phyloP scores from a whole-genome alignment of 2,888 invertebrate species.

The Dorcus hopei region DNA sequence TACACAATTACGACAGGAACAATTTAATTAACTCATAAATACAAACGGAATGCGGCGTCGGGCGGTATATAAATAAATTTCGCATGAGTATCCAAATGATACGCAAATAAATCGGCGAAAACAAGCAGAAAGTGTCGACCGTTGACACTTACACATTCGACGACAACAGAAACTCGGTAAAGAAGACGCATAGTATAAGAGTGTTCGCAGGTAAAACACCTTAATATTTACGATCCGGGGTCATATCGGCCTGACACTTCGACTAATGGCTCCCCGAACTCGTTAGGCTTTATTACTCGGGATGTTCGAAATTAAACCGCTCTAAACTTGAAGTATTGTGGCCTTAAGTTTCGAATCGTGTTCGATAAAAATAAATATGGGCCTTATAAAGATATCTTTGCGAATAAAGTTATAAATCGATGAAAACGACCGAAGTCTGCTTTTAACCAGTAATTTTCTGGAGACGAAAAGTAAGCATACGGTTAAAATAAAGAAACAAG shows the following conservation, averaged over 20 bases:
- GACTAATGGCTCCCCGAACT: slow-evolving; percentile 26
- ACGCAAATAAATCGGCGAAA: slow-evolving; percentile 38
- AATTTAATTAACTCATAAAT: too few relatives aligned
- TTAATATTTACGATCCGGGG: slow-evolving; percentile 34
- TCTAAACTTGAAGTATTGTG: background rate
- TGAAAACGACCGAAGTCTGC: too few relatives aligned
- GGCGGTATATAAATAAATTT: slow-evolving; percentile 11
- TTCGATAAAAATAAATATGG: slow-evolving; percentile 1
- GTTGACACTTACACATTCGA: slow-evolving; percentile 39
- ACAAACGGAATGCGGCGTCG: too few relatives aligned
- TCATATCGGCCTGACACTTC: slow-evolving; percentile 31
- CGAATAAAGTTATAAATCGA: background rate
- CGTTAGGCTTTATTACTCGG: slow-evolving; percentile 23
- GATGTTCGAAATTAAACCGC: slow-evolving; percentile 18
- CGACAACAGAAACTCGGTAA: slow-evolving; percentile 37
- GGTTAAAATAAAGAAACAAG: too few relatives aligned
- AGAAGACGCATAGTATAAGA: slow-evolving; percentile 31
- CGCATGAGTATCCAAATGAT: slow-evolving; percentile 38
- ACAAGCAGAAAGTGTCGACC: slow-evolving; percentile 39
- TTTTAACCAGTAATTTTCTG: too few relatives aligned
- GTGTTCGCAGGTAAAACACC: slow-evolving; percentile 33
- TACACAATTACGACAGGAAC: too few relatives aligned
- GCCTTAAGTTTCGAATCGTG: background rate
- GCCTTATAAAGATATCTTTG: background rate
- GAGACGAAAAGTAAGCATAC: too few relatives aligned